Base-by-base conservation (phyloP, 2,888 invertebrate species). In the Aphidoletes aphidimyza region DNA sequence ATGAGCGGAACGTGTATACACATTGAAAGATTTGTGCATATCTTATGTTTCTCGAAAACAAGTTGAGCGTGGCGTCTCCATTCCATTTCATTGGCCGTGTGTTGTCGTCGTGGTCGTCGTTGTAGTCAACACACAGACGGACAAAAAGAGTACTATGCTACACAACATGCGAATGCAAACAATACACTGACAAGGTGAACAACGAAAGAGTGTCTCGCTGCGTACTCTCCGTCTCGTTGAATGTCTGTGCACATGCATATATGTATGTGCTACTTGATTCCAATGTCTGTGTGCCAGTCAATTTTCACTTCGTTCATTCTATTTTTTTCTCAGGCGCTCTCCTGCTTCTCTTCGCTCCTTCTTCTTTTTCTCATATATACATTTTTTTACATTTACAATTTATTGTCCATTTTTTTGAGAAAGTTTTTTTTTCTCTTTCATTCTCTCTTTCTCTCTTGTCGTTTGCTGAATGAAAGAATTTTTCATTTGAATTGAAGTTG, bases 401-500 rank as follows among this genome's bases (percentile, higher is more conserved):
- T 37, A 81, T 81, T 81, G 81, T 37, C 37, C 81, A 37, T 37
- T 81, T n/a, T n/a, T 81, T 81, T 81, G 81, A 81, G 81, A 81
- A 81, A 81, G 81, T 81, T 81, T 81, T 81, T 81, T 54, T 22
- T 54, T 22, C 5, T 22, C 3, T 22, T 54, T 11, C 22, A 22
- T 22, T 92, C 9, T 36, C 1, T 8, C 19, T 78, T 36, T 78
- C 36, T 14, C 36, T 78, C n/a, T n/a, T n/a, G n/a, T n/a, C n/a
- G n/a, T n/a, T n/a, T n/a, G n/a, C n/a, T 78, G 78, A 85, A 59
- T 36, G 47, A 39, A 34, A n/a, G n/a, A 42, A 36, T 54, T 84
- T 69, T 84, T 49, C 22, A 37, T 81, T 81, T n/a, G n/a, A 17
- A 81, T 5, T 37, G n/a, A 0, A 1, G 36, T 81, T 81, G n/a